Base-by-base conservation (phyloP, 2,113 vertebrate genomes). In the Salvator merianae region DNA sequence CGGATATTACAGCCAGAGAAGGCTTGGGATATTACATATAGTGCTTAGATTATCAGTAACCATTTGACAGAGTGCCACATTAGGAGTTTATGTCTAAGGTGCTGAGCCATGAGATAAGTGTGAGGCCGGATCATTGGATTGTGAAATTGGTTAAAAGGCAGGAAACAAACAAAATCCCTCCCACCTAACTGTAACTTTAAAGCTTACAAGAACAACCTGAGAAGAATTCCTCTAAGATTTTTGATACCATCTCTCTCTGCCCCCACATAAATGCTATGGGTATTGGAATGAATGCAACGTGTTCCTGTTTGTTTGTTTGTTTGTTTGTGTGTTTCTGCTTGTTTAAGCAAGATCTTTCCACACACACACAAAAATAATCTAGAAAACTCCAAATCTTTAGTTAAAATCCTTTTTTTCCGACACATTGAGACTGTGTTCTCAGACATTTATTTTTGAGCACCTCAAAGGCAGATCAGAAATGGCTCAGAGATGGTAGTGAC, bases 81-180 rank as follows among this genome's bases (percentile, higher is more conserved):
- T 88, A 90, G 89, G 90, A 86, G 84, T 71, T 76, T 86, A 79
- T 74, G 66, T 89, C 79, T 85, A 59, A 40, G 75, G 66, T 87
- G 63, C 81, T 90, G 86, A 94, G 63, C 88, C 81, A 80, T 82
- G 81, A 86, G 88, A 93, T 78, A 95, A 93, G 90, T 82, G 78
- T 83, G 85, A 88, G 59, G 74, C 43, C 90, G 82, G 7, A 9
- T 90, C 87, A 89, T 88, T 86, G 88, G 88, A 2, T 89, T 92
- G 88, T 84, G 82, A 91, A 93, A 91, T 77, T 83, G 47, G 70
- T 87, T 91, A 91, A 92, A 90, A 87, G 90, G 47, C 73, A 91
- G 73, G 87, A 93, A 92, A 87, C 59, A 90, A 92, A 85, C 0
- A 78, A 74, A 6, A 76, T 10, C 1, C 50, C n/a, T 40, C 20